A percentile compares a stretch with the other conserved stretches of the same genome.
phyloP scores from a whole-genome alignment of 1,140 invertebrate genomes.

The Laupala kohalensis region DNA sequence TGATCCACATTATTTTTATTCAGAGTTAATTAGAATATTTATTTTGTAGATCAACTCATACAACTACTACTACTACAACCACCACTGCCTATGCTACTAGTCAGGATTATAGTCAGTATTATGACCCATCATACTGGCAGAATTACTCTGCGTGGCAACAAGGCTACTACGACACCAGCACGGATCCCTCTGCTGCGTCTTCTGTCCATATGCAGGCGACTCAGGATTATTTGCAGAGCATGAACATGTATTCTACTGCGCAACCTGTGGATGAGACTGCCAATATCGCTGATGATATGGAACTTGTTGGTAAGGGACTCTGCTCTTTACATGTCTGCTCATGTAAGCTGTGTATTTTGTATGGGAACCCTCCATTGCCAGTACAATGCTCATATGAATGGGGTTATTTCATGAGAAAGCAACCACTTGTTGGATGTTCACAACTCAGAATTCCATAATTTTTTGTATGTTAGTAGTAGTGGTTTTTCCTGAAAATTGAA shows the following conservation, averaged over 20 bases:
- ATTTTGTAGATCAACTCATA: neutral
- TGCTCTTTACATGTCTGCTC: too few species aligned
- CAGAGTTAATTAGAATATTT: too few species aligned
- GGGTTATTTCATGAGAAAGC: too few species aligned
- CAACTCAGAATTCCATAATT: too few species aligned
- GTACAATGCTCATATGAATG: too few species aligned
- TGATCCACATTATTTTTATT: too few species aligned
- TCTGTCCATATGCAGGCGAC: neutral
- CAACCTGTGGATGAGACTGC: slow-evolving; percentile 21
- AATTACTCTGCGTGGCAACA: slow-evolving; percentile 46
- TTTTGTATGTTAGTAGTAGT: too few species aligned
- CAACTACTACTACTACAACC: slow-evolving; percentile 3
- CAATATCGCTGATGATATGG: slow-evolving; percentile 40
- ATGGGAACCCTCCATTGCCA: too few species aligned
- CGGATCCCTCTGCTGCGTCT: slow-evolving; percentile 15
- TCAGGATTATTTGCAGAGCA: slow-evolving; percentile 7
- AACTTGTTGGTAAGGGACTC: slow-evolving; percentile 39
- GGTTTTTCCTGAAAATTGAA: too few species aligned
- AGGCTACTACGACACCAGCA: slow-evolving; percentile 24
- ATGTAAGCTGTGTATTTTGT: too few species aligned
- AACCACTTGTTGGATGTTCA: too few species aligned
- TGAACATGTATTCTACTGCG: slow-evolving; percentile 15
- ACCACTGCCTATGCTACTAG: slow-evolving; percentile 6
- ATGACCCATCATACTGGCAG: slow-evolving; percentile 52
- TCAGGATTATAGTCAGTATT: slow-evolving; percentile 21